These are phyloP conservation scores for Drosophila mayri DNA, from an alignment of 1,140 invertebrate species.

Conservation along the genomic window DNA sequence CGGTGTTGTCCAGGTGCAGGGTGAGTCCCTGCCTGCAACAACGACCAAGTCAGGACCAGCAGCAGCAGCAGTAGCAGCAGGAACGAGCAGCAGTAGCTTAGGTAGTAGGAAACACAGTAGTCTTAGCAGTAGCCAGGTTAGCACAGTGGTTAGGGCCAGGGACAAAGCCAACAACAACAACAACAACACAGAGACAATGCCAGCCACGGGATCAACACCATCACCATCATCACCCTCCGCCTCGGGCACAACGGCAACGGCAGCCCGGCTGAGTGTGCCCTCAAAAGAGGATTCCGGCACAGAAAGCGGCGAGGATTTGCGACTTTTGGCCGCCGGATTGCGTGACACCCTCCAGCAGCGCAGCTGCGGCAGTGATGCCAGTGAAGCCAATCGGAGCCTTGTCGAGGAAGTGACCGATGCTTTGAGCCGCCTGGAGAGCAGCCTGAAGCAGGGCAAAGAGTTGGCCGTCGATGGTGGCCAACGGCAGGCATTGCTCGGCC, in stretches of 20 bases:
- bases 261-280: slow-evolving; percentile 68
- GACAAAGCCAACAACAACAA: slow-evolving; percentile 34
- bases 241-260: not conserved
- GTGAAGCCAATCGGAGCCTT: slow-evolving; percentile 84
- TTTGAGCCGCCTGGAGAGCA: slow-evolving; percentile 89
- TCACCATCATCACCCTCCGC: not conserved
- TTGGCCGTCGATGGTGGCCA: slow-evolving; percentile 86
- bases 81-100: slow-evolving; percentile 45
- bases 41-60: slow-evolving; percentile 19
- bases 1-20: slow-evolving; percentile 54
- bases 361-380: slow-evolving; percentile 56
- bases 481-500: slow-evolving; percentile 88
- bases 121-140: slow-evolving; percentile 65
- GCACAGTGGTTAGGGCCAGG: slow-evolving; percentile 52
- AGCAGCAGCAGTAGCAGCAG: slow-evolving; percentile 40
- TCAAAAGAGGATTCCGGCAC: slow-evolving; percentile 88
- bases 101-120: slow-evolving; percentile 57
- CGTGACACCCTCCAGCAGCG: slow-evolving; percentile 76
- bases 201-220: slow-evolving; percentile 11
- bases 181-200: slow-evolving; percentile 33
- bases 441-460: slow-evolving; percentile 87
- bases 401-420: slow-evolving; percentile 92
- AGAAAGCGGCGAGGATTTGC: slow-evolving; percentile 89
- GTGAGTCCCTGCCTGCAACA: slow-evolving; percentile 66
- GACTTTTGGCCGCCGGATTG: slow-evolving; percentile 81